Conservation (phyloP, 2,113 vertebrate genomes). For the Neotoma lepida region DNA sequence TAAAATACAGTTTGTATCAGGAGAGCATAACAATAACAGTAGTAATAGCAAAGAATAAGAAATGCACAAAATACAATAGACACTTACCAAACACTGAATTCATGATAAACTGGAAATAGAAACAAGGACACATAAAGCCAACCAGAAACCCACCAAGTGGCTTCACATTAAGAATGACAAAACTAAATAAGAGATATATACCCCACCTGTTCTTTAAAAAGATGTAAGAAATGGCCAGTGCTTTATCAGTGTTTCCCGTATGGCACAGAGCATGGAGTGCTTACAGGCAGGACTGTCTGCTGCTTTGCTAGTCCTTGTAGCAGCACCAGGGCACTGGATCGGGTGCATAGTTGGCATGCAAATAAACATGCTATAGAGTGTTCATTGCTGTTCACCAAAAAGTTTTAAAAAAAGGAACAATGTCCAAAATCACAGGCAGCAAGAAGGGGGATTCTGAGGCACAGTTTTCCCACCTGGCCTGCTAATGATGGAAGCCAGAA, state of each 20-base stretch:
- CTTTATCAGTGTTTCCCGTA: conserved; percentile 59
- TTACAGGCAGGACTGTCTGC: neutral
- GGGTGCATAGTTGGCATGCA: neutral
- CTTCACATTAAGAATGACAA: conserved; percentile 79
- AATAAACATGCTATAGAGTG: neutral
- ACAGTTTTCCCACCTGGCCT: neutral
- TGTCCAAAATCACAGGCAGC: neutral
- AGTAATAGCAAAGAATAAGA: conserved; percentile 76
- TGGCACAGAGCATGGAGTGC: neutral
- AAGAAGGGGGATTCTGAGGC: neutral
- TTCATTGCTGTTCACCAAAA: conserved; percentile 4
- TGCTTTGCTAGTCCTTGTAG: conserved; percentile 16
- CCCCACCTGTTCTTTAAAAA: conserved; percentile 52
- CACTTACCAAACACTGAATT: conserved; percentile 83
- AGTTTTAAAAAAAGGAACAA: conserved; percentile 11
- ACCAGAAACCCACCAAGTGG: conserved; percentile 76
- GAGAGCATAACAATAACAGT: conserved; percentile 70
- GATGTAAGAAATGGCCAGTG: conserved; percentile 7
- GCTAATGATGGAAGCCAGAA: neutral
- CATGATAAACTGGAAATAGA: conserved; percentile 84
- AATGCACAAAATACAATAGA: conserved; percentile 79
- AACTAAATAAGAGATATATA: conserved; percentile 71
- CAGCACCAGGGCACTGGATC: neutral
- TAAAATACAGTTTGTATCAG: conserved; percentile 71
- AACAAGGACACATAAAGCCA: conserved; percentile 82